phyloP scores from a whole-genome alignment of 1,140 invertebrate species.

The Potamilus streckersoni region DNA sequence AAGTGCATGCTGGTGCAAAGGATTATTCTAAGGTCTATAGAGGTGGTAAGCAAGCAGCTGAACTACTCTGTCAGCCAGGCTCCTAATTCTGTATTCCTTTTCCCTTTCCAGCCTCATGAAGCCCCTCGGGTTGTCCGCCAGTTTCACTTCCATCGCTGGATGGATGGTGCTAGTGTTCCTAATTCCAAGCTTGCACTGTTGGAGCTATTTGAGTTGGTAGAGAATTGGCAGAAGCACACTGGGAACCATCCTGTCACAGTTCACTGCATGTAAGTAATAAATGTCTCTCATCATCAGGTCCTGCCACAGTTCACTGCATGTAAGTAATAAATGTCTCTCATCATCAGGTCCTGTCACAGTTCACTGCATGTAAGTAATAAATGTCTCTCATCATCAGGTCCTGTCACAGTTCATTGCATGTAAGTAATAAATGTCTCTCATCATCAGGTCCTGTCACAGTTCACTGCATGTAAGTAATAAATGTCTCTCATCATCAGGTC shows the following conservation, averaged over 20 bases:
- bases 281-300: neutral
- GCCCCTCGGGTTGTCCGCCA: constrained; percentile 58
- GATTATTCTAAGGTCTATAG: neutral
- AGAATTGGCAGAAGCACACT: constrained; percentile 60
- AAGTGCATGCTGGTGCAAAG: neutral
- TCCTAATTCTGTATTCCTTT: constrained; percentile 4
- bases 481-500: too few species aligned
- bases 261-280: constrained; percentile 64
- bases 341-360: too few species aligned
- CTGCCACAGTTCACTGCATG: constrained; percentile 66
- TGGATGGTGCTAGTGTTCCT: constrained; percentile 50
- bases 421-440: too few species aligned
- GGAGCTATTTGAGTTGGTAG: constrained; percentile 60
- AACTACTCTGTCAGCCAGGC: neutral
- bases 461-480: too few species aligned
- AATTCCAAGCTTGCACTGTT: constrained; percentile 57
- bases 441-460: too few species aligned
- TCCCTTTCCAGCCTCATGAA: constrained; percentile 47
- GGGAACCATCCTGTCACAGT: constrained; percentile 59
- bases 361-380: too few species aligned
- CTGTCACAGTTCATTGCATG: too few species aligned
- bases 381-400: too few species aligned
- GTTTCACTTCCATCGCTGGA: constrained; percentile 65
- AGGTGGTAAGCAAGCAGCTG: neutral
- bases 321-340: too few species aligned